Conservation (phyloP, 2,888 invertebrate genomes). For the Allolobophora icterica region DNA sequence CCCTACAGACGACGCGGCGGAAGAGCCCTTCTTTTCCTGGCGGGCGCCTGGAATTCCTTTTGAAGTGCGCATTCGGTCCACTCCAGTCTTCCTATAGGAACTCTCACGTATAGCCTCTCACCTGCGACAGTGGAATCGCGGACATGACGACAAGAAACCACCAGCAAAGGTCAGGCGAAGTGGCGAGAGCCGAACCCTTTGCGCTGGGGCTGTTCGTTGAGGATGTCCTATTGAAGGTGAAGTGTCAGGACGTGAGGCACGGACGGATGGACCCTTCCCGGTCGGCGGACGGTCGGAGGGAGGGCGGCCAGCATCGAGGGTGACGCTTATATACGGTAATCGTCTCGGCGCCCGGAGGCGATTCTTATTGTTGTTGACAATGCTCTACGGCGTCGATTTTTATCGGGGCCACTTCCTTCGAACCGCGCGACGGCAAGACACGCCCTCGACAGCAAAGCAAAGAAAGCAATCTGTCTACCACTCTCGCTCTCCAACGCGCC, state of each 20-base stretch:
- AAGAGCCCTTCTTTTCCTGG: conserved; percentile 17
- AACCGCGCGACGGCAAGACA: neutral
- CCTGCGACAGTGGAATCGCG: conserved; percentile 13
- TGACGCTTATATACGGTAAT: conserved; percentile 17
- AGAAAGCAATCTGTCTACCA: conserved; percentile 37
- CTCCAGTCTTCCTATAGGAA: neutral
- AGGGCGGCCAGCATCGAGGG: neutral
- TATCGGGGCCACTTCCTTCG: conserved; percentile 14
- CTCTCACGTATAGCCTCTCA: neutral
- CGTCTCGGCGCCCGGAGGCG: neutral
- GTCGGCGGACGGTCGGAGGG: neutral
- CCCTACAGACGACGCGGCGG: neutral
- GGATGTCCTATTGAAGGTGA: conserved; percentile 6
- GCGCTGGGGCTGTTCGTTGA: neutral
- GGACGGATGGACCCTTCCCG: conserved; percentile 19
- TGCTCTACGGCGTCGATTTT: conserved; percentile 26
- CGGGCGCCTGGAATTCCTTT: neutral
- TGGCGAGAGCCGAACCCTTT: neutral
- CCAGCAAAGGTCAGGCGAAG: neutral
- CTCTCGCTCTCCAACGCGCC: conserved; percentile 13
- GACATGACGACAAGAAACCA: neutral
- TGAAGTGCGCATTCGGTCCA: neutral
- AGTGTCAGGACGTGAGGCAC: conserved; percentile 26
- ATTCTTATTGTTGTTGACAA: conserved; percentile 28
- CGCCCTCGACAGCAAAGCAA: conserved; percentile 36